Conservation (phyloP, 1,140 invertebrate genomes). For the Lepidurus packardi region DNA sequence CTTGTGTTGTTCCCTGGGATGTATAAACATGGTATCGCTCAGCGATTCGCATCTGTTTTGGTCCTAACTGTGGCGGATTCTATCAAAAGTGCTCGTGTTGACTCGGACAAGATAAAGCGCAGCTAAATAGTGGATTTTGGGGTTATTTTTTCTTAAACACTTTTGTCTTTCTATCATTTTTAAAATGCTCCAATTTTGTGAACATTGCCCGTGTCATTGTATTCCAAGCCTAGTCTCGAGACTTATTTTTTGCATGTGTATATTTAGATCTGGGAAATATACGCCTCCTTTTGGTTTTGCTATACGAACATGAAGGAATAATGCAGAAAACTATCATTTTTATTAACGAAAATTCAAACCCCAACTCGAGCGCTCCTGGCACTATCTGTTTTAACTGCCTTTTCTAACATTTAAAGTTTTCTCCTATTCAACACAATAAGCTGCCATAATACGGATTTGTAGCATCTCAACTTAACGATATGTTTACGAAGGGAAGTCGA, state of each 20-base stretch:
- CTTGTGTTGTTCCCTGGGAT: constrained; percentile 26
- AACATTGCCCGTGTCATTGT: neutral
- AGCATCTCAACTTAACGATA: too few relatives aligned
- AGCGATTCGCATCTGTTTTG: neutral
- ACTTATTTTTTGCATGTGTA: neutral
- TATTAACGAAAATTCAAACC: too few relatives aligned
- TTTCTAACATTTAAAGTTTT: too few relatives aligned
- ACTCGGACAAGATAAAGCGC: neutral
- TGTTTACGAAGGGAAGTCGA: too few relatives aligned
- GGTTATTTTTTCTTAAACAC: neutral
- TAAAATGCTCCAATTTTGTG: neutral
- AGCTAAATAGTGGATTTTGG: neutral
- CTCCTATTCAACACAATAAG: too few relatives aligned
- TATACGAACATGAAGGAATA: neutral
- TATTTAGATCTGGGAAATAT: neutral
- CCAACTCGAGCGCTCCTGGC: too few relatives aligned
- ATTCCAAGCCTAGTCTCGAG: neutral
- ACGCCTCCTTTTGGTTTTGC: neutral
- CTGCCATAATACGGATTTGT: too few relatives aligned
- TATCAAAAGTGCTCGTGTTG: constrained; percentile 6
- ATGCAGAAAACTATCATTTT: too few relatives aligned
- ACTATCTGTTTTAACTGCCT: too few relatives aligned
- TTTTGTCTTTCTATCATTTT: neutral
- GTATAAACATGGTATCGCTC: constrained; percentile 23
- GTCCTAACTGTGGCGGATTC: constrained; percentile 16